Evolutionary conservation across 1,140 invertebrate species (phyloP), one percentile per base, ranked within the genome.

Genomic region (Chelonus insularis): DNA sequence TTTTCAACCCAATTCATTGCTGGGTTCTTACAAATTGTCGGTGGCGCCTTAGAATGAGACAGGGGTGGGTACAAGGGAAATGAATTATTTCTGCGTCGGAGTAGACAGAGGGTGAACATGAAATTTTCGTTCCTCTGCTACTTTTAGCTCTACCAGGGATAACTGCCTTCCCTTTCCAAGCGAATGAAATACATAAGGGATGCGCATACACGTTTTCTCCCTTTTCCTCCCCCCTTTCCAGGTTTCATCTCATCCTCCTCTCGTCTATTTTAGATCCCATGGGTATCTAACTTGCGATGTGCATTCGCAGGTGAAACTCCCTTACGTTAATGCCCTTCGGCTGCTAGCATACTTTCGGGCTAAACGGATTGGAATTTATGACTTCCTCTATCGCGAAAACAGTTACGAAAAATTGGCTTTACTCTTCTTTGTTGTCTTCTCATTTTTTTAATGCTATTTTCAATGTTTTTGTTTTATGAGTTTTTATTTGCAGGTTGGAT

Each of bases 51-150:
- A 23, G 29, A 56, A 34, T 20, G 39, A 56, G 45, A 45, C 32
- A 23, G 45, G 57, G 47, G 29, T 52, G 25, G 29, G 25, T 52
- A 16, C 14, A 41, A 57, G 56, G 57, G 45, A 59, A 59, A 59
- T 59, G 45, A 59, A 59, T 59, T 59, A 59, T 59, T 59, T 59
- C 21, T n/a, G n/a, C 29, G 56, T 58, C 41, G 25, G 45, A 4
- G 16, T 25, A 32, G 32, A 21, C n/a, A 16, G 25, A 4, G 57
- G 32, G 32, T 34, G 14, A 16, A 45, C 32, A 21, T 21, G 16
- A 37, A 23, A 43, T 43, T 43, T 43, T 43, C 41, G 41, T 14
- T 43, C 37, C 18, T 56, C n/a, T 25, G 20, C n/a, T 51, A 52
- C 34, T 37, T 60, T 51, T 59, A 43, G 41, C 18, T 18, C n/a